Evolutionary conservation across 30 jellyfish, hydroid and myxozoan genomes (phyloP).

Genomic region (Hydractinia symbiolongicarpus): DNA sequence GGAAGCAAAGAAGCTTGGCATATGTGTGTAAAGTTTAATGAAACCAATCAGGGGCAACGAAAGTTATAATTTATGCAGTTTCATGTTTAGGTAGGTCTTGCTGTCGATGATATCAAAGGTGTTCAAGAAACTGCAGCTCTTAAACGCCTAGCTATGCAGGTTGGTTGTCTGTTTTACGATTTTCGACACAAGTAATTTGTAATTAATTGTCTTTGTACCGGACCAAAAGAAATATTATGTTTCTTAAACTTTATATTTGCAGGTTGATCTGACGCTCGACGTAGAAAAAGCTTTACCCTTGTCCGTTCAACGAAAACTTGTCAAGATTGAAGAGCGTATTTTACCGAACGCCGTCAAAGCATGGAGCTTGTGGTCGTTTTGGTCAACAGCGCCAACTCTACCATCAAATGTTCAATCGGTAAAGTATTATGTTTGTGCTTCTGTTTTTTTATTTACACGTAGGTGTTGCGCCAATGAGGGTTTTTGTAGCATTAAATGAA

Average conservation of each 20-base stretch:
- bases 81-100: conserved; percentile 64
- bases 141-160: conserved; percentile 71
- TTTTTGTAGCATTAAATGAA: too few species aligned
- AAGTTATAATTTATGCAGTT: background rate
- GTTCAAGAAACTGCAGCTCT: conserved; percentile 75
- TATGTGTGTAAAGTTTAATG: too few species aligned
- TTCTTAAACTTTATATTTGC: too few species aligned
- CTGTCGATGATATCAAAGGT: conserved; percentile 87
- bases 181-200: background rate
- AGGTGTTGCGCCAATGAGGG: too few species aligned
- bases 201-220: too few species aligned
- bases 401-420: background rate
- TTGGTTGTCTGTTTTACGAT: background rate
- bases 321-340: conserved; percentile 71
- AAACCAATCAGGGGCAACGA: too few species aligned
- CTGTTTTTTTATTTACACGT: too few species aligned
- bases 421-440: too few species aligned
- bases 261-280: conserved; percentile 93
- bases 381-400: conserved; percentile 48
- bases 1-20: too few species aligned
- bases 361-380: conserved; percentile 96
- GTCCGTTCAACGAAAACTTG: conserved; percentile 50
- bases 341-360: conserved; percentile 75
- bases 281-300: conserved; percentile 94
- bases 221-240: too few species aligned